phyloP scores from a whole-genome alignment of 2,888 invertebrate species.

The Andrena flavipes region DNA sequence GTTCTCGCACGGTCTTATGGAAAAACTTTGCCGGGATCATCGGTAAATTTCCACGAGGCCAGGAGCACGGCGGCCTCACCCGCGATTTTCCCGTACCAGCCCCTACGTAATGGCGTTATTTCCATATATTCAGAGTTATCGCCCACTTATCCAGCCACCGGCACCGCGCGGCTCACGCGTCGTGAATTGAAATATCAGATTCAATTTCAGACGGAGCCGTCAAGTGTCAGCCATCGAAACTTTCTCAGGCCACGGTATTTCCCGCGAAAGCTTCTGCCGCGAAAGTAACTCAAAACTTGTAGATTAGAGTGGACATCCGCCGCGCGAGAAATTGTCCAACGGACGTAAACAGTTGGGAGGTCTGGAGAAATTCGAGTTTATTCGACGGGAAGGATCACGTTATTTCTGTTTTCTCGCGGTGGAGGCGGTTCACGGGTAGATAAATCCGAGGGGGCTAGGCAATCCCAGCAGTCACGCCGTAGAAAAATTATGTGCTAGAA shows the following conservation, averaged over 20 bases:
- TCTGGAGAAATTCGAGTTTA: constrained; percentile 1
- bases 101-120: constrained; percentile 22
- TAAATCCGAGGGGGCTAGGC: constrained; percentile 9
- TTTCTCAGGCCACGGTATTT: background rate
- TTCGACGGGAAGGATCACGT: constrained; percentile 6
- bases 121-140: constrained; percentile 41
- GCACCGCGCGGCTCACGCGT: background rate
- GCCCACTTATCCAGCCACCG: constrained; percentile 16
- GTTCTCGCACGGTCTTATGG: constrained; percentile 31
- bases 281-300: background rate
- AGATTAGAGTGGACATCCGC: background rate
- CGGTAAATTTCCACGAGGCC: constrained; percentile 18
- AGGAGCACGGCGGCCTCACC: background rate
- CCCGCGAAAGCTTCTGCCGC: background rate
- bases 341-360: background rate
- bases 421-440: background rate
- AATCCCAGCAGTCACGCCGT: constrained; percentile 6
- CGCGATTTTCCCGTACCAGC: background rate
- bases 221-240: background rate
- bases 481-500: constrained; percentile 38
- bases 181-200: constrained; percentile 44
- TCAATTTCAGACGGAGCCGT: constrained; percentile 15
- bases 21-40: constrained; percentile 33
- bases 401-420: constrained; percentile 6
- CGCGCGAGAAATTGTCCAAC: background rate